phyloP scores from a whole-genome alignment of 2,797 vertebrate species.

The Oceanodroma leucorhoa region DNA sequence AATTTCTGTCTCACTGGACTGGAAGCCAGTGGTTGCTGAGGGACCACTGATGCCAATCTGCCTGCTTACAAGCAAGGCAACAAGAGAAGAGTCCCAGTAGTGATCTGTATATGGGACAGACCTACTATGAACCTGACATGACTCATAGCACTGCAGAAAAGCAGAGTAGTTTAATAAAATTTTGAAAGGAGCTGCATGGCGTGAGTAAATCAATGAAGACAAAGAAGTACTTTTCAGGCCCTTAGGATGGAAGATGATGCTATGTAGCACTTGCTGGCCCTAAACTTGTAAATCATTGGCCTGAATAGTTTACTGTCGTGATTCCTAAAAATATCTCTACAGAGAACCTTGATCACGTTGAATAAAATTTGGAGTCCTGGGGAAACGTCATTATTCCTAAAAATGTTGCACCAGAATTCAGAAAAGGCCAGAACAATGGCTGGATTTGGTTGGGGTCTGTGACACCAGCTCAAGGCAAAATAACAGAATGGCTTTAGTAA shows the following conservation, averaged over 20 bases:
- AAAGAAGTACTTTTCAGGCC: background rate
- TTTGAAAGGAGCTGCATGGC: background rate
- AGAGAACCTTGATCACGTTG: background rate
- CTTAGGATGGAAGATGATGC: background rate
- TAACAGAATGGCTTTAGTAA: background rate
- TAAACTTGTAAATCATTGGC: background rate
- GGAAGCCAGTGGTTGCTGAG: background rate
- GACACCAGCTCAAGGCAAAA: background rate
- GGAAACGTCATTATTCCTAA: background rate
- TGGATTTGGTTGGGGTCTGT: background rate
- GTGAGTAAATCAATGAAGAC: background rate
- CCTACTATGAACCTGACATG: background rate
- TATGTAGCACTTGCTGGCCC: background rate
- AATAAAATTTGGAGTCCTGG: background rate
- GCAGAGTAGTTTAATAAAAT: background rate
- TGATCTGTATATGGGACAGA: background rate
- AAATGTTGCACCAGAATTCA: background rate
- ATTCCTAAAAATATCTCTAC: background rate
- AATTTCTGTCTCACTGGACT: background rate
- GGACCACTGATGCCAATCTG: background rate
- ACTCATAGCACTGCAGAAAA: background rate
- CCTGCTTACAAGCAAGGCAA: background rate
- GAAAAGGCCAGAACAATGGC: background rate
- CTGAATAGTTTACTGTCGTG: background rate
- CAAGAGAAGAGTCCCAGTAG: background rate